Evolutionary conservation across 2,113 vertebrate species (phyloP).

Genomic region (Elaphurus davidianus): DNA sequence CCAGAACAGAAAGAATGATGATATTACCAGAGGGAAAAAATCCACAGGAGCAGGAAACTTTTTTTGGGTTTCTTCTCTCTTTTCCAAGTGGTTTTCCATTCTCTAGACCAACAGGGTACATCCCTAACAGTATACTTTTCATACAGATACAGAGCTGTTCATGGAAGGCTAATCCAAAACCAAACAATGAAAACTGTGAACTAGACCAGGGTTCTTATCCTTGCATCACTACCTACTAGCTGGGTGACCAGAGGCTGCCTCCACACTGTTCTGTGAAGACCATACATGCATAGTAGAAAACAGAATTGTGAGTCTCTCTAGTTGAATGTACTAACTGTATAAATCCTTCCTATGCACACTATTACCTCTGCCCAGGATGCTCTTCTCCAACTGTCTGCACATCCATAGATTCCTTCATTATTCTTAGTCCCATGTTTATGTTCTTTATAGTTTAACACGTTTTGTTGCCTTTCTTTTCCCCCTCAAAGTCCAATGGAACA

Average conservation of each 20-base stretch:
- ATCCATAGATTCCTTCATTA: background rate
- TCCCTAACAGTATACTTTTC: background rate
- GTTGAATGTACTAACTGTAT: background rate
- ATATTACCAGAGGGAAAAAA: background rate
- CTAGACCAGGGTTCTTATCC: background rate
- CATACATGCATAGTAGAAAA: background rate
- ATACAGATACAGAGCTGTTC: background rate
- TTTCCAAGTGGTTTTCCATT: background rate
- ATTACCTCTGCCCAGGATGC: background rate
- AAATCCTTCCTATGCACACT: background rate
- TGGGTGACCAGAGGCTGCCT: background rate
- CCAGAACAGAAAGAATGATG: background rate
- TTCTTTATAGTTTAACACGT: background rate
- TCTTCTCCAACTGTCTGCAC: background rate
- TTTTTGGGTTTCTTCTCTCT: background rate
- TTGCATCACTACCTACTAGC: background rate
- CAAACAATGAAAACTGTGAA: background rate
- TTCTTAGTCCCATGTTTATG: background rate
- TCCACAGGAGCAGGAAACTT: background rate
- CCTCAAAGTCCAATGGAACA: background rate
- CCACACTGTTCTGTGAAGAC: background rate
- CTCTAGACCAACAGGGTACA: background rate
- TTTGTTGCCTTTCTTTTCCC: background rate
- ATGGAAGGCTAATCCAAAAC: background rate
- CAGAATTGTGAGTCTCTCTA: background rate